Conservation (phyloP, 2,797 vertebrate species). For the Ambastaia sidthimunki region DNA sequence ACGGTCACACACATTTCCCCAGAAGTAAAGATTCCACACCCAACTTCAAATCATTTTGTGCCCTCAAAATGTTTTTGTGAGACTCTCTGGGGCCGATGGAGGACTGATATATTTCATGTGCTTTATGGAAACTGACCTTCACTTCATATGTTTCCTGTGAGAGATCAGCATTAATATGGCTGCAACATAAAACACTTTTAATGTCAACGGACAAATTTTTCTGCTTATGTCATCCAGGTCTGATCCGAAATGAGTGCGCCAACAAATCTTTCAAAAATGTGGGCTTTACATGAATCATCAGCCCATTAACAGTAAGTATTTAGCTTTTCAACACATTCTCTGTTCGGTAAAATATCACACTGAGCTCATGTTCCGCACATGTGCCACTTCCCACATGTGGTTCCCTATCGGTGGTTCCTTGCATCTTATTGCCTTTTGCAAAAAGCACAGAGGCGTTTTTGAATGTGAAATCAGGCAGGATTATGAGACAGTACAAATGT, state of each 20-base stretch:
- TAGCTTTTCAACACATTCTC: conserved; percentile 1
- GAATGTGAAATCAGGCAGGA: conserved; percentile 46
- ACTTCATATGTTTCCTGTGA: neutral
- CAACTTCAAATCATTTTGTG: conserved; percentile 10
- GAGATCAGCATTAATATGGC: conserved; percentile 25
- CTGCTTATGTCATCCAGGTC: conserved; percentile 18
- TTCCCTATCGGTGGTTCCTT: conserved; percentile 4
- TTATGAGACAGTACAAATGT: conserved; percentile 13
- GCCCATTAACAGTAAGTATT: conserved; percentile 13
- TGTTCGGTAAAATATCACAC: neutral
- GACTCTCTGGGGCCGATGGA: neutral
- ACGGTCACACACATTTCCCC: neutral
- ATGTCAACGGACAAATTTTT: conserved; percentile 1
- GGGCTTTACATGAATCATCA: conserved; percentile 11
- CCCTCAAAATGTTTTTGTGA: neutral
- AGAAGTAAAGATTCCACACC: neutral
- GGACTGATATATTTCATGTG: conserved; percentile 15
- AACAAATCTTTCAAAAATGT: conserved; percentile 9
- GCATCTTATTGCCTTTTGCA: conserved; percentile 10
- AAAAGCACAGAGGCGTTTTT: conserved; percentile 40
- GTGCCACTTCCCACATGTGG: neutral
- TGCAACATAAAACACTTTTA: neutral
- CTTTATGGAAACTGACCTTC: neutral
- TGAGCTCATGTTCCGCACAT: neutral
- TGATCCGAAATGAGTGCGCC: neutral